Evolutionary conservation across 2,888 invertebrate genomes (phyloP).

Genomic region (Gisinianus flammeolus): DNA sequence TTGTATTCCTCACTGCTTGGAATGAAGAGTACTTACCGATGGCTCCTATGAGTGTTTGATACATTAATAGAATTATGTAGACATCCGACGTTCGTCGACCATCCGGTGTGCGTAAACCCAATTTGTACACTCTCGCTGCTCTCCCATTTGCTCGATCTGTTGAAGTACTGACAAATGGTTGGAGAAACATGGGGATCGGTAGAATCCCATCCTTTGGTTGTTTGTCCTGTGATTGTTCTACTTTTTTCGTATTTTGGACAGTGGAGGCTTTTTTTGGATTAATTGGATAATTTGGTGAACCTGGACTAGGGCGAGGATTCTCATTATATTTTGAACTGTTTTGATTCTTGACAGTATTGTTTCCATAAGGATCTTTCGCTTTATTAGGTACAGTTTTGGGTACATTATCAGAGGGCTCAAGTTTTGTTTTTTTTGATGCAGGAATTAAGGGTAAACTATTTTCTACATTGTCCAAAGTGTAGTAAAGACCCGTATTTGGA

Average conservation of each 20-base stretch:
- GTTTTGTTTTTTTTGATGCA: not conserved
- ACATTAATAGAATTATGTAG: constrained; percentile 16
- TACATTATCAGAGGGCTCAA: not conserved
- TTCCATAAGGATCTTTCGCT: not conserved
- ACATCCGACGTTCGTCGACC: constrained; percentile 13
- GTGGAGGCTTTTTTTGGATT: not conserved
- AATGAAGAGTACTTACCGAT: constrained; percentile 1
- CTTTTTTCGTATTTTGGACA: not conserved
- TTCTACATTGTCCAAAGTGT: constrained; percentile 16
- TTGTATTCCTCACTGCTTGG: not conserved
- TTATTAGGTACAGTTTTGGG: not conserved
- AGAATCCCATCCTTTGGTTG: not conserved
- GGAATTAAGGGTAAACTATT: constrained; percentile 16
- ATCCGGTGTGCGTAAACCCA: not conserved
- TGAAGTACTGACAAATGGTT: not conserved
- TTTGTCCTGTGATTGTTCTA: not conserved
- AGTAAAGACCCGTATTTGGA: not conserved
- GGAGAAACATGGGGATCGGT: not conserved
- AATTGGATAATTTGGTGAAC: not conserved
- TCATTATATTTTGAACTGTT: too few relatives aligned
- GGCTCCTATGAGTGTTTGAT: constrained; percentile 12
- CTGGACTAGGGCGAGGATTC: too few relatives aligned
- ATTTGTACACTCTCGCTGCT: not conserved
- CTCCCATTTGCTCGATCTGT: constrained; percentile 14
- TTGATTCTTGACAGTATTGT: too few relatives aligned